phyloP scores from a whole-genome alignment of 2,113 vertebrate genomes.

The Brachyistius frenatus region DNA sequence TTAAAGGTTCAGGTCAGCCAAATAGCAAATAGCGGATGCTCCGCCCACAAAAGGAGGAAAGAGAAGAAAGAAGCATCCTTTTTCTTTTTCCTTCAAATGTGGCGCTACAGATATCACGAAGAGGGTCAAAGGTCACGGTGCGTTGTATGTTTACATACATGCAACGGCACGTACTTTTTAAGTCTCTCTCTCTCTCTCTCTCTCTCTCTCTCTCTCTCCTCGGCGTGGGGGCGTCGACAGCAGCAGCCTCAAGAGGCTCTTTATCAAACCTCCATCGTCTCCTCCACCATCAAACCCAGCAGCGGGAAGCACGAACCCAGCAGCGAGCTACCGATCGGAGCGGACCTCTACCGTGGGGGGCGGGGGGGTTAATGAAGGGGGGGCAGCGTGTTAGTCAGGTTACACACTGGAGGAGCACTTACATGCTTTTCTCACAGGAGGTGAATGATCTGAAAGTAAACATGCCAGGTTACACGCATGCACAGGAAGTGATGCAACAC shows the following conservation, averaged over 20 bases:
- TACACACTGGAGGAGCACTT: conserved; percentile 84
- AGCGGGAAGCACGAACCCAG: conserved; percentile 12
- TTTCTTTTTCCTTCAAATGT: too few relatives aligned
- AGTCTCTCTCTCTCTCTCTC: too few relatives aligned
- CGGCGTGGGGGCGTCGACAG: neutral
- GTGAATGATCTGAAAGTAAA: conserved; percentile 93
- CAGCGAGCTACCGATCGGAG: conserved; percentile 13
- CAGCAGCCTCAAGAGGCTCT: conserved; percentile 52
- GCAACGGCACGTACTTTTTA: too few relatives aligned
- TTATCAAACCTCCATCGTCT: neutral
- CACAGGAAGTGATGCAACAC: conserved; percentile 51
- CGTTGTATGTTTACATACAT: too few relatives aligned
- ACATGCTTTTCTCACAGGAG: conserved; percentile 90
- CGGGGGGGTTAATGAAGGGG: conserved; percentile 43
- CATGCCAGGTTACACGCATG: conserved; percentile 83
- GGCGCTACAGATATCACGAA: too few relatives aligned
- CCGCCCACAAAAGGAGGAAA: too few relatives aligned
- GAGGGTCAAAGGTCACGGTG: too few relatives aligned
- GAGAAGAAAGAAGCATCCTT: too few relatives aligned
- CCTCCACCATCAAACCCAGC: conserved; percentile 15
- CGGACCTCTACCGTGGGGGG: neutral
- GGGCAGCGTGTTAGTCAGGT: conserved; percentile 38
- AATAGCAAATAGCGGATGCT: too few relatives aligned
- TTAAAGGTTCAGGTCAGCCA: too few relatives aligned
- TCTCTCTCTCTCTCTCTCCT: too few relatives aligned